Evolutionary conservation across 1,140 invertebrate species (phyloP).

Genomic region (Hylaeus volcanicus): DNA sequence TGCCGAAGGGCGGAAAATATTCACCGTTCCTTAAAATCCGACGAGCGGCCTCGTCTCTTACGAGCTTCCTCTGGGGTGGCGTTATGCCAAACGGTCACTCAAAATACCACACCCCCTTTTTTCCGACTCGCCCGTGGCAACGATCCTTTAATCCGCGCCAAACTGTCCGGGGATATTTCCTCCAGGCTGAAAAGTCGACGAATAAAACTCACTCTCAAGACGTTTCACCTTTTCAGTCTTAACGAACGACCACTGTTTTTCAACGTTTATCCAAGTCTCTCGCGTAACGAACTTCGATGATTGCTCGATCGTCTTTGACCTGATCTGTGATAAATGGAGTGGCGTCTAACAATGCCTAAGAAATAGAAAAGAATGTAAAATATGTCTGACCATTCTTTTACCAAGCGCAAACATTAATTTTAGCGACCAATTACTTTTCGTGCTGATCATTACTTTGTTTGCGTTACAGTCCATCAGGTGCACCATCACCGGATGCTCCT

Average conservation of each 20-base stretch:
- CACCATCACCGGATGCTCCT: constrained; percentile 86
- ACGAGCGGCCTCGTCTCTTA: constrained; percentile 63
- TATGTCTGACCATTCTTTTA: no score
- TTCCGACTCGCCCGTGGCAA: constrained; percentile 50
- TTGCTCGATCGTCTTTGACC: no score
- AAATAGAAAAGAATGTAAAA: no score
- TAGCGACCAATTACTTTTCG: background rate
- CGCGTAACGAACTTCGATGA: background rate
- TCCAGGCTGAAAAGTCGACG: constrained; percentile 9
- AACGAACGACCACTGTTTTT: background rate
- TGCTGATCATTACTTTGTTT: background rate
- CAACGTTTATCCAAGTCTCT: background rate
- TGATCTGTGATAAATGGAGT: no score
- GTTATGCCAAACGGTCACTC: constrained; percentile 76
- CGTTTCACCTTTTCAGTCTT: no score
- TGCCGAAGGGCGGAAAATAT: constrained; percentile 73
- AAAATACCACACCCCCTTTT: constrained; percentile 63
- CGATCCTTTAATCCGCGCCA: constrained; percentile 62
- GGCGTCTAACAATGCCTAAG: no score
- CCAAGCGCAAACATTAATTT: background rate
- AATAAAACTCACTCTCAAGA: constrained; percentile 14
- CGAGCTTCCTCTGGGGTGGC: constrained; percentile 71
- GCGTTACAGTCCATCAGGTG: constrained; percentile 86
- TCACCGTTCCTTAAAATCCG: constrained; percentile 79
- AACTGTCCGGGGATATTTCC: constrained; percentile 46